Conservation (phyloP, 2,888 invertebrate species). For the Thyatira batis region DNA sequence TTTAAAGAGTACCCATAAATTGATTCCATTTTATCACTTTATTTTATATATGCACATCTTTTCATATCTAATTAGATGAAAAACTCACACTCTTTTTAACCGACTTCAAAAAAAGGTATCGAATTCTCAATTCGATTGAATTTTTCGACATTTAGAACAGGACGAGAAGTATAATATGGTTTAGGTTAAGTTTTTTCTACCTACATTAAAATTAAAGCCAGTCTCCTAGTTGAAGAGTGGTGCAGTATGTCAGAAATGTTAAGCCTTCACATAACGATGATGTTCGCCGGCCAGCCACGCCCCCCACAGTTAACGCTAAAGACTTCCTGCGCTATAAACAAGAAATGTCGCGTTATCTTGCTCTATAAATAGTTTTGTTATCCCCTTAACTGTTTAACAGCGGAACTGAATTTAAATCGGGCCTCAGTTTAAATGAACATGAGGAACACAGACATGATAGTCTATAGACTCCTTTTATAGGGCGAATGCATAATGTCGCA, state of each 20-base stretch:
- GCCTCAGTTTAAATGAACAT: not conserved
- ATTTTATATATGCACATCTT: too few species aligned
- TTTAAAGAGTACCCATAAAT: too few species aligned
- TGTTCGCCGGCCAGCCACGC: conserved; percentile 46
- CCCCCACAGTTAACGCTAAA: conserved; percentile 57
- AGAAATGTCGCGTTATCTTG: conserved; percentile 68
- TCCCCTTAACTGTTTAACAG: conserved; percentile 25
- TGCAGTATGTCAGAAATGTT: conserved; percentile 36
- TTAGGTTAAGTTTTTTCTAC: not conserved
- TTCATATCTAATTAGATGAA: not conserved
- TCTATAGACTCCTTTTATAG: too few species aligned
- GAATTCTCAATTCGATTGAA: not conserved
- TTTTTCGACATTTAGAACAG: not conserved
- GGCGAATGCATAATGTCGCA: too few species aligned
- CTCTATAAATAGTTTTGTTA: conserved; percentile 60
- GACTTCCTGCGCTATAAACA: conserved; percentile 72
- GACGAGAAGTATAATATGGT: too few species aligned
- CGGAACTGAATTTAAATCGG: conserved; percentile 15
- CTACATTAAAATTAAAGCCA: not conserved
- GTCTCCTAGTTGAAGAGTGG: not conserved
- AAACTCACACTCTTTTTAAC: too few species aligned
- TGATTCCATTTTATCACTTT: too few species aligned
- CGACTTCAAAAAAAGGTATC: not conserved
- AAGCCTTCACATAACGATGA: conserved; percentile 58
- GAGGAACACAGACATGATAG: too few species aligned